These are phyloP conservation scores for Erebia palarica DNA, from an alignment of 2,888 invertebrate genomes.

Conservation along the genomic window DNA sequence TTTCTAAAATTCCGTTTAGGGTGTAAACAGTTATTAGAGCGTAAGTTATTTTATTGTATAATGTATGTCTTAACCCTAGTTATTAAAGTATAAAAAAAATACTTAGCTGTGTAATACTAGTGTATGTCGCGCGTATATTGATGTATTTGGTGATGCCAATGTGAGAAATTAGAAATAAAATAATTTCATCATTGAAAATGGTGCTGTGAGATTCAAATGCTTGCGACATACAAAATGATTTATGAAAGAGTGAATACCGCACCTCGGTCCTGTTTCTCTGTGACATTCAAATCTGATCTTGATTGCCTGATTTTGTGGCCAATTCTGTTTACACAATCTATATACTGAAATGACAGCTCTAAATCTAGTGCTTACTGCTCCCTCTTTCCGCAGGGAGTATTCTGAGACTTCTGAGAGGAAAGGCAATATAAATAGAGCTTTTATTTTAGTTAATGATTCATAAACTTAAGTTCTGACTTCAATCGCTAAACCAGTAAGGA, in stretches of 20 bases:
- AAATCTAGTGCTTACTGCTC: too few species aligned
- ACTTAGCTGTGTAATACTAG: constrained; percentile 69
- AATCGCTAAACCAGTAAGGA: too few species aligned
- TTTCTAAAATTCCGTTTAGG: constrained; percentile 69
- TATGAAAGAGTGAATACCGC: constrained; percentile 14
- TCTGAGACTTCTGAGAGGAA: too few species aligned
- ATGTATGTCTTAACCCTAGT: constrained; percentile 77
- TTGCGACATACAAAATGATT: constrained; percentile 65
- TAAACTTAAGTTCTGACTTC: too few species aligned
- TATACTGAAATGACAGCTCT: too few species aligned
- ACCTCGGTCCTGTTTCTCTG: background rate
- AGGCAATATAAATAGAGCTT: too few species aligned
- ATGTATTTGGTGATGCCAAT: constrained; percentile 57
- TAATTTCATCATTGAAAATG: constrained; percentile 59
- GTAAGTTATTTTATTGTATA: constrained; percentile 76
- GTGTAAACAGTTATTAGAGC: constrained; percentile 70
- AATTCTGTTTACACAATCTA: too few species aligned
- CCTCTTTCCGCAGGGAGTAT: too few species aligned
- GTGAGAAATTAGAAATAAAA: constrained; percentile 43
- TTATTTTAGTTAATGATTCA: too few species aligned
- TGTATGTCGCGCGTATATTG: constrained; percentile 77
- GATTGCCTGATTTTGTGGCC: too few species aligned
- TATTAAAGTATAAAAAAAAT: constrained; percentile 54
- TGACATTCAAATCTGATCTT: background rate
- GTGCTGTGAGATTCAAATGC: constrained; percentile 78